phyloP scores from a whole-genome alignment of 2,797 vertebrate genomes.

The Uromys caudimaculatus region DNA sequence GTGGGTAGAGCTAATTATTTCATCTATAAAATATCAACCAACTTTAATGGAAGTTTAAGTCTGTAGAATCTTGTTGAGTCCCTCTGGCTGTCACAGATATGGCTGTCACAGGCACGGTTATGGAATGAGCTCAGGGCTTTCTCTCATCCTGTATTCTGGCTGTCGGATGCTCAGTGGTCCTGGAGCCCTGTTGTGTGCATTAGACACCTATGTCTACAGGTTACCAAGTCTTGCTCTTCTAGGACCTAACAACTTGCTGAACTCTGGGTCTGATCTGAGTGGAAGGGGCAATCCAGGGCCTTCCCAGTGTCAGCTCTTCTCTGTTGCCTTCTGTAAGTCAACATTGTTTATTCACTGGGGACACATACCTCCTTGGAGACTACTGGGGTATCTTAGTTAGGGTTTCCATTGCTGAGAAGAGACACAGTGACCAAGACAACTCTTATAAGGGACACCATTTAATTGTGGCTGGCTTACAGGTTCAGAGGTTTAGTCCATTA shows the following conservation, averaged over 20 bases:
- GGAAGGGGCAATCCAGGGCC: background rate
- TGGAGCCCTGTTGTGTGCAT: background rate
- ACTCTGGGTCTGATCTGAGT: background rate
- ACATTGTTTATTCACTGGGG: background rate
- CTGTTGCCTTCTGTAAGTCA: background rate
- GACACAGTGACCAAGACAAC: background rate
- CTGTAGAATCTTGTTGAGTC: accelerated
- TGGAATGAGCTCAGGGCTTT: background rate
- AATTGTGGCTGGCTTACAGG: background rate
- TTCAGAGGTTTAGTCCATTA: background rate
- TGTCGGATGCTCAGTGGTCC: background rate
- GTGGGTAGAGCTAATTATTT: background rate
- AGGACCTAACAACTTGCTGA: background rate
- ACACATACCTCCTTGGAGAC: background rate
- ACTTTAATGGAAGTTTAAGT: background rate
- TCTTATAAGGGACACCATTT: background rate
- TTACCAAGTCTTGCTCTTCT: background rate
- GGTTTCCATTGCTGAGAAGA: background rate
- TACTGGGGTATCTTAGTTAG: background rate
- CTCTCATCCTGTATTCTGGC: background rate
- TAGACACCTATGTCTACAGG: background rate
- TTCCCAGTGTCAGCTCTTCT: background rate
- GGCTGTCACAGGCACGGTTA: no score
- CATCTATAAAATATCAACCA: background rate
- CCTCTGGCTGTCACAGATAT: accelerated